Percentiles rank a stretch among this genome's conserved stretches.
Conservation (phyloP, 2,888 invertebrate species). For the Drosophila incognita region DNA sequence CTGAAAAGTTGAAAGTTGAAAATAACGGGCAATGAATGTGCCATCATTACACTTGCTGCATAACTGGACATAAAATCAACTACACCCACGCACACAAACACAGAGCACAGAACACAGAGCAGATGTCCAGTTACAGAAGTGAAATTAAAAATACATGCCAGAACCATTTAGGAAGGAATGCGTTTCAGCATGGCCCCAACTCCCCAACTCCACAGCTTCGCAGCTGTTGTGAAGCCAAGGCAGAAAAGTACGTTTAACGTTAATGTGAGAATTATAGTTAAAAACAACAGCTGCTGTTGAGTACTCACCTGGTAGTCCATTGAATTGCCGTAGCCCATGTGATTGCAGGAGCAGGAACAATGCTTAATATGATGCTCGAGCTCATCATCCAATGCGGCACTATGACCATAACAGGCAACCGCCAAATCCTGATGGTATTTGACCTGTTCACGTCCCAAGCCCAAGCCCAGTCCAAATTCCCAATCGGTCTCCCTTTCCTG, state of each 20-base stretch:
- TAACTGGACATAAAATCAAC: conserved; percentile 22
- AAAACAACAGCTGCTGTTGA: neutral
- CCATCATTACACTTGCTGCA: conserved; percentile 50
- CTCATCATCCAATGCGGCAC: conserved; percentile 89
- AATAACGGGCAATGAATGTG: conserved; percentile 45
- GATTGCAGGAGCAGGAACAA: conserved; percentile 96
- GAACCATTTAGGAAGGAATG: conserved; percentile 58
- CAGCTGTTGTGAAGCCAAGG: neutral
- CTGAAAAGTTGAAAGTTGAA: conserved; percentile 37
- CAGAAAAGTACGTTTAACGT: conserved; percentile 4
- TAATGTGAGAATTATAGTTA: conserved; percentile 2
- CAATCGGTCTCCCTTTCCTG: conserved; percentile 40
- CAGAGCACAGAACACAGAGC: neutral
- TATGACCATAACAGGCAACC: conserved; percentile 56
- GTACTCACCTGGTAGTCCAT: conserved; percentile 92
- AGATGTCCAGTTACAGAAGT: conserved; percentile 24
- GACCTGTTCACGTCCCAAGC: conserved; percentile 44
- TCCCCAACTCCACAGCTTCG: neutral
- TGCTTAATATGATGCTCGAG: conserved; percentile 94
- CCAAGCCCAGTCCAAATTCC: conserved; percentile 27
- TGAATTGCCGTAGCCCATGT: conserved; percentile 96
- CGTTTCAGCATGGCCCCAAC: conserved; percentile 16
- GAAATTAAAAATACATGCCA: conserved; percentile 64
- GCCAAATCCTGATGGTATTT: conserved; percentile 56
- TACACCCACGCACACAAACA: neutral